Evolutionary conservation across 2,797 vertebrate genomes (phyloP).

Genomic region (Scolopax rusticola): DNA sequence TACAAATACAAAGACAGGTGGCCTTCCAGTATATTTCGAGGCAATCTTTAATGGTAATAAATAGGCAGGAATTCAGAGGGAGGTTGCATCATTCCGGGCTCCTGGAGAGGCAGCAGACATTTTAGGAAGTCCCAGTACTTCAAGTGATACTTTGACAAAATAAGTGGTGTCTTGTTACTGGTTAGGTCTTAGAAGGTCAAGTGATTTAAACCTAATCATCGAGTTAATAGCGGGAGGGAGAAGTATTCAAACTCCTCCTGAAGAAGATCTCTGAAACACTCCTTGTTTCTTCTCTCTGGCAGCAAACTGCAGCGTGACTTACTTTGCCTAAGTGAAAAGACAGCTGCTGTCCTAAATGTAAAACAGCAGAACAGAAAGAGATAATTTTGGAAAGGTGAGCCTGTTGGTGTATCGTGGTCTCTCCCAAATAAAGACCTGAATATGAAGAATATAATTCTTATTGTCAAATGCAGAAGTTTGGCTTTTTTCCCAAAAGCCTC

Average conservation of each 20-base stretch:
- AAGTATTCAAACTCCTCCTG: background rate
- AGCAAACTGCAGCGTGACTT: background rate
- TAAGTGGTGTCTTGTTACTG: constrained; percentile 47
- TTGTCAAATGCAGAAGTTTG: background rate
- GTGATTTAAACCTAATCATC: background rate
- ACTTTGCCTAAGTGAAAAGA: background rate
- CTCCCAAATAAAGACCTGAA: background rate
- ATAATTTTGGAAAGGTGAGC: background rate
- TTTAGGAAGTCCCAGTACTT: constrained; percentile 40
- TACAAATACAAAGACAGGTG: background rate
- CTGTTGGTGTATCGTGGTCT: background rate
- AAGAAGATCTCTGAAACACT: background rate
- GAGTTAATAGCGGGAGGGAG: background rate
- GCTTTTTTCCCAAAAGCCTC: background rate
- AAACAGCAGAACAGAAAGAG: background rate
- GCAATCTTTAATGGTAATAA: constrained; percentile 34
- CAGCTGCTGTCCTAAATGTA: background rate
- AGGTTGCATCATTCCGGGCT: constrained; percentile 29
- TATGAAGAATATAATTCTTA: background rate
- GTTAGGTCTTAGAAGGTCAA: constrained; percentile 22
- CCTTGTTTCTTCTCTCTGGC: background rate
- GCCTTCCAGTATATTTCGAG: background rate
- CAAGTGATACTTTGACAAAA: constrained; percentile 10
- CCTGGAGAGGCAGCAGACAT: constrained; percentile 49
- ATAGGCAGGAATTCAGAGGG: background rate